These are phyloP conservation scores for Anthopleura xanthogrammica DNA, from an alignment of 92 coral and sea anemone genomes.

Conservation along the genomic window DNA sequence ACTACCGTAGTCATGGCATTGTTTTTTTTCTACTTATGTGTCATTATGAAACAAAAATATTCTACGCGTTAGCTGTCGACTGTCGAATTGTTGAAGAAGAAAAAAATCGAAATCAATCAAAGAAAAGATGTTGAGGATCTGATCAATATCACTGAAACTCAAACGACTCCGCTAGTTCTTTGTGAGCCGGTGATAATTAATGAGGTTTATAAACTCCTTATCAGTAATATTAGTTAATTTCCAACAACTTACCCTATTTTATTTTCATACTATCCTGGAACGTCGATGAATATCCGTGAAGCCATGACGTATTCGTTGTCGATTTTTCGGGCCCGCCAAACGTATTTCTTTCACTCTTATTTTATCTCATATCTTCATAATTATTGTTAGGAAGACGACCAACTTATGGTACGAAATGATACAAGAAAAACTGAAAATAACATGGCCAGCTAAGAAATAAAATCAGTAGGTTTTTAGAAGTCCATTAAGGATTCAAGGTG, in stretches of 20 bases:
- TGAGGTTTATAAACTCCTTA: too few relatives aligned
- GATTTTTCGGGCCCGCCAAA: background rate
- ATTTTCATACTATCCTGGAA: background rate
- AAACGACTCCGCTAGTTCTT: too few relatives aligned
- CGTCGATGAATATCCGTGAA: constrained; percentile 1
- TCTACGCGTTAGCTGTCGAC: too few relatives aligned
- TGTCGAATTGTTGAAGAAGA: too few relatives aligned
- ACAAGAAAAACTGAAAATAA: background rate
- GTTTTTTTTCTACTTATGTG: too few relatives aligned
- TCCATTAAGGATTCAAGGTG: constrained; percentile 35
- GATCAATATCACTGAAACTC: too few relatives aligned
- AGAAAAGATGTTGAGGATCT: too few relatives aligned
- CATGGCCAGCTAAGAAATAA: background rate
- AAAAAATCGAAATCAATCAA: too few relatives aligned
- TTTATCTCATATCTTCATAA: background rate
- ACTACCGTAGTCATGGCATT: background rate
- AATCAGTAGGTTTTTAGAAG: background rate
- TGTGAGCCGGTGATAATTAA: too few relatives aligned
- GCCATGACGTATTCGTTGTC: background rate
- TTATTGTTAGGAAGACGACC: background rate
- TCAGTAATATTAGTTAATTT: too few relatives aligned
- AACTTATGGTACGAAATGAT: background rate
- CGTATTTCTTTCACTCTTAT: background rate
- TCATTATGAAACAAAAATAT: too few relatives aligned
- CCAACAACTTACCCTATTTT: background rate